Base-by-base conservation (phyloP, 2,113 vertebrate genomes). In the Speoplatyrhinus poulsoni region DNA sequence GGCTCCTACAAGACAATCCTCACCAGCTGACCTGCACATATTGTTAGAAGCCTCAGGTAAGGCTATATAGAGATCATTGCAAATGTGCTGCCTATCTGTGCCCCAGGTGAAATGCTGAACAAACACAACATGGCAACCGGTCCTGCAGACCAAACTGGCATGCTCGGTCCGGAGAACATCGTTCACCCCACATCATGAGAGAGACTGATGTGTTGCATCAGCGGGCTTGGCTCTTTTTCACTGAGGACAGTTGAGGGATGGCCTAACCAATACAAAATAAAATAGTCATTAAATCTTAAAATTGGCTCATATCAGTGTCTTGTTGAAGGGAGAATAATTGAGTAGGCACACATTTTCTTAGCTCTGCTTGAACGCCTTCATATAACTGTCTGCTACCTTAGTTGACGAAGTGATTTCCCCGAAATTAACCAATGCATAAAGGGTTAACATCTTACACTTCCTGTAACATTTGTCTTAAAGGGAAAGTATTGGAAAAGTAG, bases 51-150 rank as follows among this genome's bases (percentile, higher is more conserved):
- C 33, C 36, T 68, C 70, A 76, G 86, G 26, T 1, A 26, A 26
- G 26, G 87, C 86, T 91, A 88, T 83, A 90, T 86, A 67, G 60
- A 87, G 85, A 83, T 46, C 65, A 86, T 77, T 52, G 70, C 85
- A 87, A 90, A 85, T 82, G 76, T 83, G 86, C 58, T 16, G 67
- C 81, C 85, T 76, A 83, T 85, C 83, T 79, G 72, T 74, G 56
- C 50, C 66, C 64, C 17, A 13, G 81, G 74, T 60, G n/a, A 13
- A 47, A 55, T 17, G 46, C 46, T 66, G 9, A 47, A 13, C 41
- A 16, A n/a, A 59, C 62, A 47, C 17, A 41, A 41, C 36, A 3
- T 6, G 36, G 36, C 6, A 15, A 15, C 13, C 1, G 52, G 12
- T 7, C 52, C 52, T 6, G 6, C n/a, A 54, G 4, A 50, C 17